Evolutionary conservation across 2,113 vertebrate species (phyloP).

Genomic region (Spea multiplicata): DNA sequence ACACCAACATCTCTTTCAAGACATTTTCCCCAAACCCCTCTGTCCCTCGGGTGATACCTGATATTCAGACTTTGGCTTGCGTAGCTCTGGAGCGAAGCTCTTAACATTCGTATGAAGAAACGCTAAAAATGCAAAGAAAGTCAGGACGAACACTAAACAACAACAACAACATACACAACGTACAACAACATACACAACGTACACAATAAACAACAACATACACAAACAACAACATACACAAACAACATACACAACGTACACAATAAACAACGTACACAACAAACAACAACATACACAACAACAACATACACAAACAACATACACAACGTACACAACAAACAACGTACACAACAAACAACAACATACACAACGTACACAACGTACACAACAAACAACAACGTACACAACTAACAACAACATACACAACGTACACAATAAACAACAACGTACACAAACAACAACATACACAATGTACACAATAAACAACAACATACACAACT

Average conservation of each 20-base stretch:
- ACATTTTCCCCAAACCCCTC: constrained; percentile 7
- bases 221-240: no score
- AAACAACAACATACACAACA: no score
- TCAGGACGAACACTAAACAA: no score
- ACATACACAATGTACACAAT: neutral
- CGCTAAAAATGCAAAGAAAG: constrained; percentile 58
- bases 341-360: neutral
- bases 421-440: neutral
- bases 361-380: no score
- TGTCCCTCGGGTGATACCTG: constrained; percentile 67
- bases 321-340: neutral
- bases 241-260: no score
- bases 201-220: neutral
- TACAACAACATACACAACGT: no score
- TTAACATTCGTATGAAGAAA: constrained; percentile 69
- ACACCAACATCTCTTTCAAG: neutral
- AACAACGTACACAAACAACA: no score
- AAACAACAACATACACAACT: no score
- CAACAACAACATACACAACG: no score
- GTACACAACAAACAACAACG: no score
- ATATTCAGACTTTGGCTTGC: constrained; percentile 84
- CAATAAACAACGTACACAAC: neutral
- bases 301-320: no score
- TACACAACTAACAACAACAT: no score
- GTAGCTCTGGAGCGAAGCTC: constrained; percentile 81